Evolutionary conservation across 2,888 invertebrate genomes (phyloP).

Genomic region (Chrysopilus asiliformis): DNA sequence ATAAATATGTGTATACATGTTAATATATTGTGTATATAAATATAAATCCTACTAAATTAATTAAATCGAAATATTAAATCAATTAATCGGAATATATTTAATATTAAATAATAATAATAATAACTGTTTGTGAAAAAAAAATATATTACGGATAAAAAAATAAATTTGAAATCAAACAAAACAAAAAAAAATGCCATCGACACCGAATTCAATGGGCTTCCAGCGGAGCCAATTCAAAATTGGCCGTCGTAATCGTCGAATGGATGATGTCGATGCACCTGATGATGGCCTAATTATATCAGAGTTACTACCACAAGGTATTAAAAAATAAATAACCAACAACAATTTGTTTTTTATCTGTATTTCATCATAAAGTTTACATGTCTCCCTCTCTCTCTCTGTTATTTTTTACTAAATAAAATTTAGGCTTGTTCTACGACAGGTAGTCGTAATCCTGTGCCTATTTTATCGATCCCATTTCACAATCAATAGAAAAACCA

Average conservation of each 20-base stretch:
- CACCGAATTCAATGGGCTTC: slow-evolving; percentile 12
- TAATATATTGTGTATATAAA: too few species aligned
- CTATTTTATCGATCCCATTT: too few species aligned
- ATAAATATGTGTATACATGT: too few species aligned
- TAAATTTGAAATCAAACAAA: slow-evolving; percentile 1
- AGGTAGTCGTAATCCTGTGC: too few species aligned
- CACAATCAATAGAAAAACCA: too few species aligned
- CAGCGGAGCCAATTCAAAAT: slow-evolving; percentile 6
- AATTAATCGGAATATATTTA: too few species aligned
- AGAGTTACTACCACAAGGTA: slow-evolving; percentile 9
- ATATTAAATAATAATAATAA: too few species aligned
- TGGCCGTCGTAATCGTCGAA: background rate
- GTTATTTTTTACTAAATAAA: too few species aligned
- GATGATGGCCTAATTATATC: slow-evolving; percentile 9
- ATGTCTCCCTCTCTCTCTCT: too few species aligned
- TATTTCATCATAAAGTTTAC: background rate
- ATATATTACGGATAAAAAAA: slow-evolving; percentile 2
- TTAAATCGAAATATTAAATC: background rate
- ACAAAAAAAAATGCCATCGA: slow-evolving; percentile 8
- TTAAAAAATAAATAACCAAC: background rate
- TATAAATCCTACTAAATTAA: slow-evolving; percentile 1
- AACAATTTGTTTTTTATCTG: background rate
- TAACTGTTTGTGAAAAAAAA: background rate
- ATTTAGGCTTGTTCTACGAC: too few species aligned
- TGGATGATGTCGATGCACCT: slow-evolving; percentile 2